phyloP scores from a whole-genome alignment of 2,888 invertebrate genomes.

The Hemistola chrysoprasaria region DNA sequence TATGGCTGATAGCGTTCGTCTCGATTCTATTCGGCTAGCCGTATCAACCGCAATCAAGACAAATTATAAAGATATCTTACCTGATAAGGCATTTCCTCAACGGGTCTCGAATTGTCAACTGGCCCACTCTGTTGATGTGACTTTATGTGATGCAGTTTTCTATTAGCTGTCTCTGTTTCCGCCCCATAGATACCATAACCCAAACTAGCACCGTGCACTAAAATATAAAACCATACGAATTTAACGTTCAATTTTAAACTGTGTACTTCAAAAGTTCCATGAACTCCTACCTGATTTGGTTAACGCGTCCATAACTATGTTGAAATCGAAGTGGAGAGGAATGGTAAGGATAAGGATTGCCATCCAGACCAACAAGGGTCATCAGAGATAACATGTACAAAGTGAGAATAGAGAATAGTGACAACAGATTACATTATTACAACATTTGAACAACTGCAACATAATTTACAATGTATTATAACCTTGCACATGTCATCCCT shows the following conservation, averaged over 20 bases:
- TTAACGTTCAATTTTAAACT: conserved; percentile 1
- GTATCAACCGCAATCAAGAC: no score
- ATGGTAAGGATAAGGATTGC: conserved; percentile 55
- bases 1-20: no score
- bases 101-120: conserved; percentile 59
- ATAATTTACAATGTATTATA: conserved; percentile 21
- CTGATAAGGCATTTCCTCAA: conserved; percentile 84
- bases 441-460: conserved; percentile 9
- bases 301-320: not conserved
- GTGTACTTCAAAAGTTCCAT: no score
- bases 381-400: conserved; percentile 75
- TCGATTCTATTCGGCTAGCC: no score
- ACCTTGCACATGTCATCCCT: conserved; percentile 79
- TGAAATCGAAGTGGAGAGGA: conserved; percentile 40
- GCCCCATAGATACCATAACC: conserved; percentile 82
- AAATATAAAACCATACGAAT: conserved; percentile 38
- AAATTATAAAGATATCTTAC: conserved; percentile 43
- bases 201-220: conserved; percentile 81
- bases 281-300: not conserved
- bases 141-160: conserved; percentile 71
- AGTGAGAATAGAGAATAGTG: conserved; percentile 14
- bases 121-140: conserved; percentile 75
- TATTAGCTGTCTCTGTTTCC: conserved; percentile 64
- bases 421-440: conserved; percentile 6
- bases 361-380: conserved; percentile 58